Evolutionary conservation across 92 coral and sea anemone genomes (phyloP), one percentile per base, ranked within the genome.

Genomic region (Blastomussa wellsi): DNA sequence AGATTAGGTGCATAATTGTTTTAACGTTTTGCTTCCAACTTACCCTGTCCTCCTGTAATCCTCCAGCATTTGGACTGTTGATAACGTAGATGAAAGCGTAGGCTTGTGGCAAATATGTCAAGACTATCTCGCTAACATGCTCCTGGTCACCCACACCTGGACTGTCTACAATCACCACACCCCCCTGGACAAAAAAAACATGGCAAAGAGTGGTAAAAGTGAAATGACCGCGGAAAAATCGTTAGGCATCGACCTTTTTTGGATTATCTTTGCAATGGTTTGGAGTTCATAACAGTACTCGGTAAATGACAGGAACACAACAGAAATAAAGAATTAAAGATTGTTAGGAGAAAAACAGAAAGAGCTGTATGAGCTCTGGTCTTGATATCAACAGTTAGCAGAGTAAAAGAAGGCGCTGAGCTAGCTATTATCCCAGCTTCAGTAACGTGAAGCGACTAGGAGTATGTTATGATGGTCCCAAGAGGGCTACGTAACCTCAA

Each of bases 1-100:
- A n/a, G 0, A 7, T 36, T 26, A 72, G 0, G 51, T 4, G 76
- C 17, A 14, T 16, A 51, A 51, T 16, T 1, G 57, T 4, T 24
- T 24, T 24, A 57, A 44, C 49, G 12, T 44, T 55, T 55, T 57
- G 20, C 13, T 20, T 2, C 5, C 4, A 36, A 62, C 71, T 78
- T 62, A 78, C 82, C 36, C 82, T 78, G 37, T 78, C 82, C n/a
- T 78, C 71, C 12, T 78, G 82, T 60, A 78, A 8, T 57, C 82
- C 72, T 59, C 82, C 82, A 0, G 82, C 82, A 62, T 78, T 78
- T 60, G 82, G 12, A 60, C 71, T 78, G 72, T 57, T 78, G 37
- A 78, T 59, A 0, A 78, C 82, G 36, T 78, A 57, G 52, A 78
- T 62, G 32, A 78, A 78, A 13, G 82, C 82, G 71, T 36, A 60